Base-by-base conservation (phyloP, 2,888 invertebrate genomes). In the Drosophila yooni region DNA sequence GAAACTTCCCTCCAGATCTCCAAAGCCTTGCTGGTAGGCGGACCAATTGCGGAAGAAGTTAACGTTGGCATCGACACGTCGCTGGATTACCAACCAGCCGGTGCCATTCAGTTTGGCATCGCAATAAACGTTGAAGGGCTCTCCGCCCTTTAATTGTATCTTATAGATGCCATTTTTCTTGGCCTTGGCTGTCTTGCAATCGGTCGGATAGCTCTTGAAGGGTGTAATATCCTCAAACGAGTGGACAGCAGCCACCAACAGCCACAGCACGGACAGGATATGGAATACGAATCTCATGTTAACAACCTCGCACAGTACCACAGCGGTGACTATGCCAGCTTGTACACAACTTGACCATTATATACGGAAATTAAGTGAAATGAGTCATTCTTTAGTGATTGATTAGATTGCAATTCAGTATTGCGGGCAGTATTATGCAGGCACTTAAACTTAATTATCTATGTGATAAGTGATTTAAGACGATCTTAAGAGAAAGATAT, bases 1-100 rank as follows among this genome's bases (percentile, higher is more conserved):
- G 89, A 95, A 96, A 88, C 96, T 95, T 0, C 94, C 94, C 0
- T 94, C 94, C 25, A 95, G 91, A 83, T 96, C 95, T 1, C 96
- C 96, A 83, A 96, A 96, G 8, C 96, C 96, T 54, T 94, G 90
- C 79, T 95, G 95, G 88, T 96, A 96, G 63, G 95, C 94, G 0
- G 94, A 89, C 96, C 96, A 96, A 50, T 93, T 91, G 79, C 94
- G 94, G 81, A 94, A 94, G 89, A 96, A 96, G 82, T 95, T 95
- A 84, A 95, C 94, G 0, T 94, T 93, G 0, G 96, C 96, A 75
- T 95, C 95, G 73, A 94, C 94, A 27, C 96, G 94, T 73, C 95
- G 95, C 89, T 96, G 96, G 93, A 64, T 95, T 93, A 95, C 95
- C 71, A 95, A 95, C 96, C 96, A 96, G 6, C 95, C 95, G 0